Conservation (phyloP, 1,140 invertebrate genomes). For the Sitophilus oryzae region DNA sequence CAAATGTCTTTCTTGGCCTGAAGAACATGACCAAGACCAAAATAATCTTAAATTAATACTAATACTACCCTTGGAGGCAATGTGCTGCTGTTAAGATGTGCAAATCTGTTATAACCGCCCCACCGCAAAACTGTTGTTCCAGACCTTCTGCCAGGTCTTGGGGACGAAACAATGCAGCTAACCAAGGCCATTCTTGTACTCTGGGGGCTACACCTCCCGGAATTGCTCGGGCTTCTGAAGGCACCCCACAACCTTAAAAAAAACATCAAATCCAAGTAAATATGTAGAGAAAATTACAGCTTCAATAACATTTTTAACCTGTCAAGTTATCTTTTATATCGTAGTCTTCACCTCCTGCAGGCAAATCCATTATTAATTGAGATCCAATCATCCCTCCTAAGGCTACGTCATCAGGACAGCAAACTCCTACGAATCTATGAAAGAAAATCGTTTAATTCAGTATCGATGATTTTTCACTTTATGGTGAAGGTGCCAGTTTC, state of each 20-base stretch:
- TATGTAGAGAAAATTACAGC: neutral
- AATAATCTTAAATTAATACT: no score
- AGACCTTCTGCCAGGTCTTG: slow-evolving; percentile 44
- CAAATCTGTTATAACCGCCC: slow-evolving; percentile 68
- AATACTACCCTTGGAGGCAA: slow-evolving; percentile 49
- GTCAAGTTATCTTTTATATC: slow-evolving; percentile 44
- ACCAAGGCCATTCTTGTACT: slow-evolving; percentile 66
- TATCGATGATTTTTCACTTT: no score
- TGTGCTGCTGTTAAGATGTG: slow-evolving; percentile 79
- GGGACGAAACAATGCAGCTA: slow-evolving; percentile 61
- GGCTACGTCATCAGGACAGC: slow-evolving; percentile 53
- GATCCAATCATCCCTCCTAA: slow-evolving; percentile 35
- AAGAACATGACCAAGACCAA: neutral
- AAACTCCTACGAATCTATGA: slow-evolving; percentile 54
- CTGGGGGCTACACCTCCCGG: slow-evolving; percentile 51
- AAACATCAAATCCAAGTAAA: no score
- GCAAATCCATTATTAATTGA: slow-evolving; percentile 46
- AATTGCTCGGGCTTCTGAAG: slow-evolving; percentile 53
- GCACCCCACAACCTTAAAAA: slow-evolving; percentile 59
- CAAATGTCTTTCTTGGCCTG: no score
- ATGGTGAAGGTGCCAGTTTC: no score
- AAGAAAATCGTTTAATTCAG: slow-evolving; percentile 3
- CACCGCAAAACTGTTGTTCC: slow-evolving; percentile 64
- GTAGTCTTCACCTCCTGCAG: slow-evolving; percentile 42
- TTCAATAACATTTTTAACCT: slow-evolving; percentile 17